phyloP scores from a whole-genome alignment of 2,797 vertebrate species.

The Aphelocoma californica region DNA sequence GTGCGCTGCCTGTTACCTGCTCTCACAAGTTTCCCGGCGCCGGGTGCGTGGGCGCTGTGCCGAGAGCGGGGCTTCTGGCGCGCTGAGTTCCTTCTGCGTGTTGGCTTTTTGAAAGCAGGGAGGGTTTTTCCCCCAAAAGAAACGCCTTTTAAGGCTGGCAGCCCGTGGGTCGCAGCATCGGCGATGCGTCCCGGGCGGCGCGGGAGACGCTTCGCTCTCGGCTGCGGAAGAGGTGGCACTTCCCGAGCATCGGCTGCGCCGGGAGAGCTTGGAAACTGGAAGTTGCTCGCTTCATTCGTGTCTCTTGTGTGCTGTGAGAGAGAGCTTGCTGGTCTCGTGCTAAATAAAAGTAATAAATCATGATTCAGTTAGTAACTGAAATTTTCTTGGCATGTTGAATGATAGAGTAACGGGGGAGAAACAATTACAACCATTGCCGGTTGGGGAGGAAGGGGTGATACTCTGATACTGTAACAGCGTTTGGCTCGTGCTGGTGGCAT shows the following conservation, averaged over 20 bases:
- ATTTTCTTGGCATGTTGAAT: accelerated
- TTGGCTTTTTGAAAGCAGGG: not conserved
- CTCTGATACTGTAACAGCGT: accelerated
- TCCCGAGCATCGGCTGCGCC: not conserved
- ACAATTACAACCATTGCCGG: accelerated
- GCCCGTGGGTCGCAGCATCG: not conserved
- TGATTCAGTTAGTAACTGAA: not conserved
- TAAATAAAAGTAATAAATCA: not conserved
- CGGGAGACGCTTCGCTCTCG: not conserved
- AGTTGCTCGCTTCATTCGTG: not conserved
- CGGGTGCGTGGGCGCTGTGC: not conserved
- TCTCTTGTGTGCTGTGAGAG: not conserved
- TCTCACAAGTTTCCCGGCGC: not conserved
- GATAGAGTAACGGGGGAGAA: not conserved
- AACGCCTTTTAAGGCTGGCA: not conserved
- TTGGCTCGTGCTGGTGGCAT: not conserved
- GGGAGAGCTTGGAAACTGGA: accelerated
- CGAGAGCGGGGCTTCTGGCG: not conserved
- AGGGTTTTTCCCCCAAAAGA: accelerated
- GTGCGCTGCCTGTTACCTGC: not conserved
- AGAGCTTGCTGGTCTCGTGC: not conserved
- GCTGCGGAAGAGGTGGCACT: not conserved
- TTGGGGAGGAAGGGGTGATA: not conserved
- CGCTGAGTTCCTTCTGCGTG: not conserved
- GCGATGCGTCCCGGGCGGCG: not conserved